Evolutionary conservation across 2,113 vertebrate species (phyloP).

Genomic region (Seriola dumerili): DNA sequence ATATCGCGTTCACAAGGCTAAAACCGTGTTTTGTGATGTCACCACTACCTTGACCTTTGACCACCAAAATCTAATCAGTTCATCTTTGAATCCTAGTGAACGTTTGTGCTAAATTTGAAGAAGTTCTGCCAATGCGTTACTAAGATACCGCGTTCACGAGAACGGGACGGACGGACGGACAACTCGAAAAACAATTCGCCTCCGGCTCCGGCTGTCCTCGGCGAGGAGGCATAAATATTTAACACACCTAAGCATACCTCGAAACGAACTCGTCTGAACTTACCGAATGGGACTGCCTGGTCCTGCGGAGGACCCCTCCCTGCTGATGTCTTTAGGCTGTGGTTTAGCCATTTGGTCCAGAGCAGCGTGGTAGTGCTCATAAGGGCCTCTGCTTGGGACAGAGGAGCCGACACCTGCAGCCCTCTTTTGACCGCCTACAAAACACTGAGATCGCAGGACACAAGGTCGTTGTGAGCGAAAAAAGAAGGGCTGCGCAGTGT

Average conservation of each 20-base stretch:
- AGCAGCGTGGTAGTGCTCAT: constrained; percentile 88
- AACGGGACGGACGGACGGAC: too few relatives aligned
- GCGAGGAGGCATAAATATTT: not conserved
- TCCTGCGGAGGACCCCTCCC: constrained; percentile 56
- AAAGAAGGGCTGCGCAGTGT: not conserved
- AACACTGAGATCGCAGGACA: constrained; percentile 67
- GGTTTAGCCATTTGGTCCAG: constrained; percentile 89
- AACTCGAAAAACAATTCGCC: too few relatives aligned
- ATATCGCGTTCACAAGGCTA: too few relatives aligned
- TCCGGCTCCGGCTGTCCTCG: too few relatives aligned
- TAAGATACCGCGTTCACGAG: too few relatives aligned
- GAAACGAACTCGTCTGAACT: not conserved
- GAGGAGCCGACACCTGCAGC: constrained; percentile 25
- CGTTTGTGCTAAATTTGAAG: too few relatives aligned
- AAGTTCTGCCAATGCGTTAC: too few relatives aligned
- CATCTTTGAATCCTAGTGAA: too few relatives aligned
- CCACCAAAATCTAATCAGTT: too few relatives aligned
- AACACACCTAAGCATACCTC: not conserved
- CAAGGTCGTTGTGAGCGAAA: not conserved
- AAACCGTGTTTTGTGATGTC: too few relatives aligned
- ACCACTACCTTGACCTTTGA: too few relatives aligned
- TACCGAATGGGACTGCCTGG: constrained; percentile 68
- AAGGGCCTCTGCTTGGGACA: constrained; percentile 78
- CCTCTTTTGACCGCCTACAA: constrained; percentile 70
- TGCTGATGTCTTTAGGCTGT: constrained; percentile 53